Percentiles rank a stretch among this genome's conserved stretches.
phyloP scores from a whole-genome alignment of 2,797 vertebrate genomes.

The Leptoclinus maculatus region DNA sequence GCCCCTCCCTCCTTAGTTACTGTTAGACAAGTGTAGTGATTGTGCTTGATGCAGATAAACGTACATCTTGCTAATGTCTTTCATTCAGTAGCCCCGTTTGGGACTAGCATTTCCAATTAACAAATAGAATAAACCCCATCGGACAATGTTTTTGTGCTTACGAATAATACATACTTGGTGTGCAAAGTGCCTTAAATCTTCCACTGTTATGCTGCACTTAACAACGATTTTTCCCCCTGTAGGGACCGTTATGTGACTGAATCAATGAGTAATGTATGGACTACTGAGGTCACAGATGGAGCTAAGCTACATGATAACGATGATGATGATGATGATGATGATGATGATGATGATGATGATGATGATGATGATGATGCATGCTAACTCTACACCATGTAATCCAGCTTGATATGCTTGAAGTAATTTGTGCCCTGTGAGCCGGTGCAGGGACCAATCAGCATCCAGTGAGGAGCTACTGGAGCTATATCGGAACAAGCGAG shows the following conservation, averaged over 20 bases:
- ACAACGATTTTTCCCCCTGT: background rate
- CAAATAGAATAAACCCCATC: background rate
- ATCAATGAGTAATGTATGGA: background rate
- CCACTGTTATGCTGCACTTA: background rate
- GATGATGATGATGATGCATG: background rate
- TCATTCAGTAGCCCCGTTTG: background rate
- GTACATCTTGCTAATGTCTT: background rate
- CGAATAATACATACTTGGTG: too few relatives aligned
- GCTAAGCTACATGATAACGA: background rate
- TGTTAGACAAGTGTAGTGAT: background rate
- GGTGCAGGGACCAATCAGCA: background rate
- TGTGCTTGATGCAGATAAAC: background rate
- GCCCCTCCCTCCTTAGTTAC: background rate
- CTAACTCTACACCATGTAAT: background rate
- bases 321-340: too few relatives aligned
- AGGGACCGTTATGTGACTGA: background rate
- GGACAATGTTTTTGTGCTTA: background rate
- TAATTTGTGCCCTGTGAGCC: too few relatives aligned
- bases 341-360: too few relatives aligned
- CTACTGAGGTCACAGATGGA: background rate
- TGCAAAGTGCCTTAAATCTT: too few relatives aligned
- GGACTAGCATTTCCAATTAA: background rate
- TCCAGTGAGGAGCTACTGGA: too few relatives aligned
- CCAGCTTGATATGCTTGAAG: background rate
- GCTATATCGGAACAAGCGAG: too few relatives aligned